A percentile compares a stretch with the other conserved stretches of the same genome.
phyloP scores from a whole-genome alignment of 2,797 vertebrate species.

The Hemibagrus guttatus region DNA sequence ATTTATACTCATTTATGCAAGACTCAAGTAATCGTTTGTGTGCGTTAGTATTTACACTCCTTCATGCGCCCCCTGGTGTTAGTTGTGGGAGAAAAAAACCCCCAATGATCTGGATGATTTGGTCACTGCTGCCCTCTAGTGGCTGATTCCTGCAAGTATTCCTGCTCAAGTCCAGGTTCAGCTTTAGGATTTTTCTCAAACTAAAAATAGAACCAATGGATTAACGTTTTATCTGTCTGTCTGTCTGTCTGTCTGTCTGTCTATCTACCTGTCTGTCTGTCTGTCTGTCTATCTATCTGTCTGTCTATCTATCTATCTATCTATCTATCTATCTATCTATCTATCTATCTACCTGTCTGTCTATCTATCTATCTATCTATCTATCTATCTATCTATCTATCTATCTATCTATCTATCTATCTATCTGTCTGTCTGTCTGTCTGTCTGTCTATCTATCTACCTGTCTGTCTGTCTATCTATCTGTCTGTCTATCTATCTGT shows the following conservation, averaged over 20 bases:
- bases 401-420: neutral
- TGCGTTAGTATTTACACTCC: neutral
- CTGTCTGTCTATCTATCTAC: too few species aligned
- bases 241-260: too few species aligned
- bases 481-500: too few species aligned
- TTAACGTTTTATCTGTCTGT: neutral
- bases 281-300: neutral
- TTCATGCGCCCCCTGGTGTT: conserved; percentile 8
- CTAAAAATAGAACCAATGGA: neutral
- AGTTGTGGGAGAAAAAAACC: neutral
- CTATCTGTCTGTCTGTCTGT: too few species aligned
- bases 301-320: too few species aligned
- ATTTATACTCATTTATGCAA: neutral
- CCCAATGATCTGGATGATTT: neutral
- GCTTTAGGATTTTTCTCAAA: neutral
- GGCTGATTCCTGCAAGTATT: conserved; percentile 4
- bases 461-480: too few species aligned
- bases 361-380: neutral
- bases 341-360: neutral
- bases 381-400: conserved; percentile 10
- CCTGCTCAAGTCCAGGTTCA: too few species aligned
- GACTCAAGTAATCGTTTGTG: neutral
- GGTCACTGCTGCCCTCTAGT: conserved; percentile 41
- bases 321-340: neutral
- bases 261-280: too few species aligned